These are phyloP conservation scores for Bombus pyrosoma DNA, from an alignment of 1,140 invertebrate genomes.

Conservation along the genomic window DNA sequence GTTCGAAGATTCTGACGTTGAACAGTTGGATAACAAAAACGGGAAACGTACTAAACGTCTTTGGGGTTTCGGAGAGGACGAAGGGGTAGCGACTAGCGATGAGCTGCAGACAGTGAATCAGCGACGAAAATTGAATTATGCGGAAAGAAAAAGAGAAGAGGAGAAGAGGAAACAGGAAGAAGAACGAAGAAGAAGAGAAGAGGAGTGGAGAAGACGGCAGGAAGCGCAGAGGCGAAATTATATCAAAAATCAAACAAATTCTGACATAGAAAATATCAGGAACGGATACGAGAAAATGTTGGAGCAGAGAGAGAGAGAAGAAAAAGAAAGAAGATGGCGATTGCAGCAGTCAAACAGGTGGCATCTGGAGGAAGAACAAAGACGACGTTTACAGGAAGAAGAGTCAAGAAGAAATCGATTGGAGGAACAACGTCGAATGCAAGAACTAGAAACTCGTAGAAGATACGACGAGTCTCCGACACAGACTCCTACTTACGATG, in stretches of 20 bases:
- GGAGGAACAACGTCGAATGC: background rate
- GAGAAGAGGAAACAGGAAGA: constrained; percentile 51
- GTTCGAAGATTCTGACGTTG: background rate
- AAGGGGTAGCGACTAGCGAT: constrained; percentile 65
- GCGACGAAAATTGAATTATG: constrained; percentile 40
- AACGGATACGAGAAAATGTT: constrained; percentile 45
- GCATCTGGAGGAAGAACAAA: constrained; percentile 40
- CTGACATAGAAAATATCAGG: constrained; percentile 32
- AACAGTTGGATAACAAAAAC: background rate
- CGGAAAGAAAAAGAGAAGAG: constrained; percentile 35
- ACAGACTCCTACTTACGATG: background rate
- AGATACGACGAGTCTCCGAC: background rate
- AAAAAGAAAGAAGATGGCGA: constrained; percentile 26
- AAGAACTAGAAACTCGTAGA: background rate
- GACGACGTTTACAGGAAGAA: constrained; percentile 26
- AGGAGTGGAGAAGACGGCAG: constrained; percentile 39
- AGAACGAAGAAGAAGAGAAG: constrained; percentile 2
- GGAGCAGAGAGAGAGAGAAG: constrained; percentile 16
- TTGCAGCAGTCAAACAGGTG: constrained; percentile 26
- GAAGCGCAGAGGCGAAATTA: constrained; percentile 39
- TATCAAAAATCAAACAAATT: constrained; percentile 23
- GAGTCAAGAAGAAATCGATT: constrained; percentile 3
- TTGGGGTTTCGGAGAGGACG: constrained; percentile 76
- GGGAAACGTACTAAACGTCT: constrained; percentile 39
- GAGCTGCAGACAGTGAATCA: constrained; percentile 59